These are phyloP conservation scores for Caenorhabditis zanzibari DNA, from an alignment of 2,888 invertebrate species.

Conservation along the genomic window DNA sequence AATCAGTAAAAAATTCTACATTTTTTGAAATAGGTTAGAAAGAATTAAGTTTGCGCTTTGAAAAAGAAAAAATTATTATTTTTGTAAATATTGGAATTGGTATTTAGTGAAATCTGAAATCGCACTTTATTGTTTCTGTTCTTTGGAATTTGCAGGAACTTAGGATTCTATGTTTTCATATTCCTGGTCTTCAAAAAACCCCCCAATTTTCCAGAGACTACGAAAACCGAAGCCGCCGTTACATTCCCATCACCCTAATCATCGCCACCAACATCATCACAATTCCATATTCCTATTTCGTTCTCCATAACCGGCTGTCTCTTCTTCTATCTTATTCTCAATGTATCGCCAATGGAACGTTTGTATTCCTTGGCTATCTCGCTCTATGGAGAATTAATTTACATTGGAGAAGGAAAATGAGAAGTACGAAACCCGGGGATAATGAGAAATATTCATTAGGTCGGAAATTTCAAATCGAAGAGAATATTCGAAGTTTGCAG, in stretches of 20 bases:
- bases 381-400: constrained; percentile 26
- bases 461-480: constrained; percentile 15
- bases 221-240: constrained; percentile 22
- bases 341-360: constrained; percentile 27
- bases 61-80: too few relatives aligned
- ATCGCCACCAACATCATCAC: constrained; percentile 29
- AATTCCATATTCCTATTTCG: constrained; percentile 19
- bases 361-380: constrained; percentile 25
- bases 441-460: constrained; percentile 1
- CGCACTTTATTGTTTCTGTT: not conserved
- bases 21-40: too few relatives aligned
- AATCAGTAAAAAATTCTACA: too few relatives aligned
- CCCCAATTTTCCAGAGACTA: constrained; percentile 28
- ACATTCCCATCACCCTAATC: constrained; percentile 15
- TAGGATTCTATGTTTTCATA: too few relatives aligned
- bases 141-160: too few relatives aligned
- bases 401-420: constrained; percentile 19
- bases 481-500: constrained; percentile 20
- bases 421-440: not conserved
- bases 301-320: constrained; percentile 13
- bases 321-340: constrained; percentile 24
- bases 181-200: not conserved
- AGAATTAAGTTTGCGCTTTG: too few relatives aligned
- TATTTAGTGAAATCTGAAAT: not conserved
- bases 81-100: too few relatives aligned